Evolutionary conservation across 1,140 invertebrate species (phyloP), one percentile per base, ranked within the genome.

Genomic region (Aphis gossypii): DNA sequence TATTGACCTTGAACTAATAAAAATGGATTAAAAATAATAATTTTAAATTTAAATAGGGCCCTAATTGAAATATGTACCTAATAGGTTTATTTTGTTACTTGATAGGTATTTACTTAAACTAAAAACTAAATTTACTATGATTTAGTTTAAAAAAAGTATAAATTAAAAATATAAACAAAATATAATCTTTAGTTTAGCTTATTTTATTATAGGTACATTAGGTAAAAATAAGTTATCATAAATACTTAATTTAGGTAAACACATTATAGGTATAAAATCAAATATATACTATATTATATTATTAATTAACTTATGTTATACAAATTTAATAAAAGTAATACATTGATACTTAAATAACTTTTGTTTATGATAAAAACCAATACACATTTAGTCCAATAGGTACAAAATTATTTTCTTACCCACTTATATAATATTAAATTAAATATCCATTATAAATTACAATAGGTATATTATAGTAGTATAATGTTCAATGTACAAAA

Each of bases 1-100:
- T 89, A 56, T 90, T 90, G 88, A 90, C 88, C 88, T 90, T 90
- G 88, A 90, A 90, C 38, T 60, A 60, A 56, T 41, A 60, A 60
- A 20, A 41, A 56, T 23, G 51, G 88, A 60, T 60, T 41, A 60
- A 90, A 90, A 35, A 14, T 14, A 90, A 11, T 20, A 88, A 35
- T 51, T 83, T 87, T 3, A 84, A 41, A 84, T 30, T 41, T 84
- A 2, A 44, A 41, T 41, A 44, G 4, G 3, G 0, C 41, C 41
- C 41, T 44, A 41, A 25, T 41, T 41, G 20, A 84, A 7, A 30
- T 3, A 30, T 84, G 21, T 44, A 41, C 21, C 38, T 68, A 68
- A 68, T 68, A 4, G 11, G 60, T 30, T 68, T 68, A 9, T 68
- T 68, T 68, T 60, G 30, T n/a, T n/a, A 76, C 18, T n/a, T 76